phyloP scores from a whole-genome alignment of 2,113 vertebrate species.

The Macquaria australasica region DNA sequence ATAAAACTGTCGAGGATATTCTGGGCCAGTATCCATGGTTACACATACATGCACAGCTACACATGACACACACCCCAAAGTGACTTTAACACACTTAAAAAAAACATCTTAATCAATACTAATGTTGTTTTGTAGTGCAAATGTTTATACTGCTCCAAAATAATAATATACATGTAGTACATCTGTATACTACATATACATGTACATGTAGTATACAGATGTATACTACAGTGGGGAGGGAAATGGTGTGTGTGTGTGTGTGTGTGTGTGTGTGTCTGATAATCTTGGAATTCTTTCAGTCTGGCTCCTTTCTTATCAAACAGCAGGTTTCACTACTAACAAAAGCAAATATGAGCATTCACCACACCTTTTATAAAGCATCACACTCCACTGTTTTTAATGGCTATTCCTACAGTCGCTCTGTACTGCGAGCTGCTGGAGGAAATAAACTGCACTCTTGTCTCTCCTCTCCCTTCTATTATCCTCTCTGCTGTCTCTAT shows the following conservation, averaged over 20 bases:
- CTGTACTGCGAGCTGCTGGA: background rate
- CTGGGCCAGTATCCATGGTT: conserved; percentile 43
- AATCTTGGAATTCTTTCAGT: conserved; percentile 35
- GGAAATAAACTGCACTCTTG: conserved; percentile 1
- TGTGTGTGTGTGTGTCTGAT: conserved; percentile 28
- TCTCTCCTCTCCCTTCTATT: background rate
- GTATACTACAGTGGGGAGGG: background rate
- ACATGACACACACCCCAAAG: conserved; percentile 7
- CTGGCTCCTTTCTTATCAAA: conserved; percentile 61
- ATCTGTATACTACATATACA: background rate
- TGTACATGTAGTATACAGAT: too few species aligned
- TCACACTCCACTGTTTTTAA: conserved; percentile 39
- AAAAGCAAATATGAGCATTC: conserved; percentile 45
- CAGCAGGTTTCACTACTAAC: conserved; percentile 51
- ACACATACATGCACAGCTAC: conserved; percentile 17
- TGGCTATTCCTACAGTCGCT: too few species aligned
- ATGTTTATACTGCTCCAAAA: background rate
- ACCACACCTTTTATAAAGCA: conserved; percentile 30
- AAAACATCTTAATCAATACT: background rate
- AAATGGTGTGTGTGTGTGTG: conserved; percentile 20
- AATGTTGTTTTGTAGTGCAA: background rate
- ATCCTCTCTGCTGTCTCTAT: background rate
- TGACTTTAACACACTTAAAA: conserved; percentile 5
- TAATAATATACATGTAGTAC: background rate
- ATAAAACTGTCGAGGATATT: conserved; percentile 68